These are phyloP conservation scores for Phylloscopus trochilus DNA, from an alignment of 2,113 vertebrate species.

Conservation along the genomic window DNA sequence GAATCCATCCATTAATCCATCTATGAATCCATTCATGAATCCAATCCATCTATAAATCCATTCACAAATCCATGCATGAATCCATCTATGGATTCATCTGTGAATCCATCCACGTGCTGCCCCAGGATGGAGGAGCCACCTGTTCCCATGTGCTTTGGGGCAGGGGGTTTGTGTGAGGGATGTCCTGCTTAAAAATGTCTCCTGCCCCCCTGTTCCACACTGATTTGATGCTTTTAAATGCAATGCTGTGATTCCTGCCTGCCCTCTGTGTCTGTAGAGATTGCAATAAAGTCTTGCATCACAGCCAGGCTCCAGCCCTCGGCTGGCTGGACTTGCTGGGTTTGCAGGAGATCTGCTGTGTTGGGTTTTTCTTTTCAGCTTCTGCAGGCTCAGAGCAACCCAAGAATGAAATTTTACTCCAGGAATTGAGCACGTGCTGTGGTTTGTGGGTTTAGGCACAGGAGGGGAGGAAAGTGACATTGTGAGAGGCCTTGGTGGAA, in stretches of 20 bases:
- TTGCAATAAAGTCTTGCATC: neutral
- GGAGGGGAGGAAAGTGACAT: neutral
- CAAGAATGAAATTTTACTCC: neutral
- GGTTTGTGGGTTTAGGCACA: neutral
- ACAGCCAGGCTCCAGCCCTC: neutral
- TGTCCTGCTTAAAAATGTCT: neutral
- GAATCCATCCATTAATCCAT: neutral
- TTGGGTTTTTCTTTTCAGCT: neutral
- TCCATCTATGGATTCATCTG: neutral
- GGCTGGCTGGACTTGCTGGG: neutral
- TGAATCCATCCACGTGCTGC: neutral
- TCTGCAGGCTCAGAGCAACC: neutral
- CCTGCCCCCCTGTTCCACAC: neutral
- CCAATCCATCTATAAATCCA: neutral
- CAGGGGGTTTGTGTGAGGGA: neutral
- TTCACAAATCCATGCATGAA: neutral
- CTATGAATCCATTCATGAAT: too few relatives aligned
- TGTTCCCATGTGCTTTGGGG: rapidly evolving
- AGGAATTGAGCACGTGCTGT: rapidly evolving
- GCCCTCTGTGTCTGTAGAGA: neutral
- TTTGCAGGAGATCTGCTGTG: neutral
- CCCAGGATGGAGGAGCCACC: neutral
- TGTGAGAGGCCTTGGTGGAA: neutral
- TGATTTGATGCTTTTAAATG: neutral
- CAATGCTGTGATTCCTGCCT: neutral